phyloP scores from a whole-genome alignment of 2,113 vertebrate genomes.

The Polypterus senegalus region DNA sequence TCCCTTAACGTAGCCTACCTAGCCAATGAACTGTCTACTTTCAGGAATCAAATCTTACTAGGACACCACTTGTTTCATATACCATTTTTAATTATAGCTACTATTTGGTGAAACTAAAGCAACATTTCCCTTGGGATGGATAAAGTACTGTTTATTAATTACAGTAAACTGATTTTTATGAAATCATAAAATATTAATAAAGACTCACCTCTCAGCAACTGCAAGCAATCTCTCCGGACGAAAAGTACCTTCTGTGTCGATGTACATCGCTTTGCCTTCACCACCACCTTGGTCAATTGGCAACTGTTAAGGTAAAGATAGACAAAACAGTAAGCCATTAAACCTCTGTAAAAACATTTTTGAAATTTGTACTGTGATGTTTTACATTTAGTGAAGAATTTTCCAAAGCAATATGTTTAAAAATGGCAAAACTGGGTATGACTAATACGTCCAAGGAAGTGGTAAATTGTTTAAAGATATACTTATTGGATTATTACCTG shows the following conservation, averaged over 20 bases:
- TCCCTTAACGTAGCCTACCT: no score
- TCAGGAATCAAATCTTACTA: no score
- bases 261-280: constrained; percentile 97
- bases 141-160: no score
- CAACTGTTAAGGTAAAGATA: constrained; percentile 43
- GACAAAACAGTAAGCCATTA: background rate
- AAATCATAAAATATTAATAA: background rate
- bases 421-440: no score
- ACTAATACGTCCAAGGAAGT: no score
- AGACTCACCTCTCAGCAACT: constrained; percentile 79
- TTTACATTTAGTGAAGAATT: no score
- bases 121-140: background rate
- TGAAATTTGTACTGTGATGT: no score
- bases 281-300: constrained; percentile 89
- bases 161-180: no score
- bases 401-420: no score
- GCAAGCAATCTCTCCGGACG: constrained; percentile 86
- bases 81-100: background rate
- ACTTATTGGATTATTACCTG: constrained; percentile 49
- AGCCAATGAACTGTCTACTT: no score
- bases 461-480: background rate
- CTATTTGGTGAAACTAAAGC: background rate
- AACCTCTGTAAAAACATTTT: background rate
- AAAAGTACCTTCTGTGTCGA: constrained; percentile 92
- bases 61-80: background rate